A percentile compares a stretch with the other conserved stretches of the same genome.
phyloP scores from a whole-genome alignment of 1,140 invertebrate species.

The Popillia japonica region DNA sequence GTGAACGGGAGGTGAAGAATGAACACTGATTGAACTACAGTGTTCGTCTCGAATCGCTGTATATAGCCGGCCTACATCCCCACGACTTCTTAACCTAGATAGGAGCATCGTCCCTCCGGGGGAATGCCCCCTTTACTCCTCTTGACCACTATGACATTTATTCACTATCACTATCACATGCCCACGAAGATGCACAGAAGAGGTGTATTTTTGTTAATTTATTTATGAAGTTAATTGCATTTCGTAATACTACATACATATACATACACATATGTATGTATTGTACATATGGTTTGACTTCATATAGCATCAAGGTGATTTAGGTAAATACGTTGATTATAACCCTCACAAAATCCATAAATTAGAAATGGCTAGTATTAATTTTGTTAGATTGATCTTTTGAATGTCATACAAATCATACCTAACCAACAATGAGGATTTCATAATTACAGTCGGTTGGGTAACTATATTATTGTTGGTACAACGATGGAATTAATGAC shows the following conservation, averaged over 20 bases:
- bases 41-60: constrained; percentile 48
- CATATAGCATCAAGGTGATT: not conserved
- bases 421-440: too few relatives aligned
- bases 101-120: constrained; percentile 44
- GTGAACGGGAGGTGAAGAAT: constrained; percentile 45
- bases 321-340: not conserved
- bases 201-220: not conserved
- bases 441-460: too few relatives aligned
- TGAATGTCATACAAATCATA: too few relatives aligned
- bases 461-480: too few relatives aligned
- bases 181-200: not conserved
- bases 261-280: not conserved
- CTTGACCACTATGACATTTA: constrained; percentile 43
- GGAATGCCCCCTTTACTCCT: constrained; percentile 43
- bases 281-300: not conserved
- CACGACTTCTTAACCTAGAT: constrained; percentile 57
- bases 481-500: too few relatives aligned
- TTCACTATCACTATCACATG: constrained; percentile 53
- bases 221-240: not conserved
- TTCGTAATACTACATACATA: not conserved
- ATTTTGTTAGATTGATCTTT: too few relatives aligned
- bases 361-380: too few relatives aligned
- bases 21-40: constrained; percentile 54
- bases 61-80: constrained; percentile 61
- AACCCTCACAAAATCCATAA: too few relatives aligned